Percentiles rank a stretch among this genome's conserved stretches.
These are phyloP conservation scores for Monopis laevigella DNA, from an alignment of 2,888 invertebrate genomes.

Conservation along the genomic window DNA sequence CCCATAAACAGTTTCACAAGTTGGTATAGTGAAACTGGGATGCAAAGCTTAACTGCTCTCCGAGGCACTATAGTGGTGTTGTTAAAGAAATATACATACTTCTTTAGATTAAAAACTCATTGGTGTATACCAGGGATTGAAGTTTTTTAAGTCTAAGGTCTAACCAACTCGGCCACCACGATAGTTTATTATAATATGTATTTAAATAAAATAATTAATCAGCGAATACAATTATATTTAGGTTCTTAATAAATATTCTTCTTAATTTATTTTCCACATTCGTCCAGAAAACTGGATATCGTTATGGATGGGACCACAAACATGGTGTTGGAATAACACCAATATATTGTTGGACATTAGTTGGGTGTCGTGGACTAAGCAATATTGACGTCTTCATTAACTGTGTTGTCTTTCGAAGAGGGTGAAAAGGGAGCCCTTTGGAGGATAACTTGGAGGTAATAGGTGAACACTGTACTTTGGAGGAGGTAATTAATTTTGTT, in stretches of 20 bases:
- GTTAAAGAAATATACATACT: too few relatives aligned
- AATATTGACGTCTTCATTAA: constrained; percentile 18
- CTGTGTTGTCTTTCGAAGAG: constrained; percentile 15
- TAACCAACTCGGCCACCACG: too few relatives aligned
- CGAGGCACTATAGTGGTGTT: too few relatives aligned
- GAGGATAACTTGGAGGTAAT: background rate
- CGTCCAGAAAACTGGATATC: constrained; percentile 6
- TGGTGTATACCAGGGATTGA: too few relatives aligned
- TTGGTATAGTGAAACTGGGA: too few relatives aligned
- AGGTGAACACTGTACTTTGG: constrained; percentile 2
- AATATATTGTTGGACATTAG: constrained; percentile 26
- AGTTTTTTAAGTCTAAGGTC: too few relatives aligned
- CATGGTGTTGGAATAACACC: constrained; percentile 13
- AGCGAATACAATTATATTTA: background rate
- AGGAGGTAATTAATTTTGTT: constrained; percentile 3
- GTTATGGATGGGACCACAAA: constrained; percentile 8
- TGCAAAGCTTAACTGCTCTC: too few relatives aligned
- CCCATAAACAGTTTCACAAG: too few relatives aligned
- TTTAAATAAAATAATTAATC: background rate
- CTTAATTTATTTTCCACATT: too few relatives aligned
- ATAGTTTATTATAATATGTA: too few relatives aligned
- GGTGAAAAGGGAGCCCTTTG: constrained; percentile 5
- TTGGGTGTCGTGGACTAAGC: constrained; percentile 25
- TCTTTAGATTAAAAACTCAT: too few relatives aligned
- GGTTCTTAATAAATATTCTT: background rate